These are phyloP conservation scores for Neogale vison DNA, from an alignment of 2,113 vertebrate genomes.

Conservation along the genomic window DNA sequence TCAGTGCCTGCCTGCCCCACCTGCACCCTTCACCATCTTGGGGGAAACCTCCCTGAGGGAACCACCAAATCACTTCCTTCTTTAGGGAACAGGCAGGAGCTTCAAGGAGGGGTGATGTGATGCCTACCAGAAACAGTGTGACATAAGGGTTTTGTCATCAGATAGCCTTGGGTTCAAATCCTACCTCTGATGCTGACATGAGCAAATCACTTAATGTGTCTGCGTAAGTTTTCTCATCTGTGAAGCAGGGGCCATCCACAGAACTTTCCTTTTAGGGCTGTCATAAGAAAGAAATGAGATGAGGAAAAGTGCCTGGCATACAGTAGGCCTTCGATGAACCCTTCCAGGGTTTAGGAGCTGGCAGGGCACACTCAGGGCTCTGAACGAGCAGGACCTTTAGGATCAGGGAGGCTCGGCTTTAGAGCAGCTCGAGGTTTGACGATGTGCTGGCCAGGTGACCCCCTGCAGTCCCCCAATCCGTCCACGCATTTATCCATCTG, in stretches of 20 bases:
- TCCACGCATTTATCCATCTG: not conserved
- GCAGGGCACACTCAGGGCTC: not conserved
- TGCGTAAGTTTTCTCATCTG: slow-evolving; percentile 44
- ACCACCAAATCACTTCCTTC: slow-evolving; percentile 61
- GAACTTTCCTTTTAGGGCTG: slow-evolving; percentile 3
- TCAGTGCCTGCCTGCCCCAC: slow-evolving; percentile 65
- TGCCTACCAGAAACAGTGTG: slow-evolving; percentile 42
- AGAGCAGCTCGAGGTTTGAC: not conserved
- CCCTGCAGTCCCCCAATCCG: not conserved
- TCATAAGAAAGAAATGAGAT: not conserved
- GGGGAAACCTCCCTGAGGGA: slow-evolving; percentile 39
- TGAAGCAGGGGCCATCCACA: not conserved
- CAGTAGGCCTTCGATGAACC: not conserved
- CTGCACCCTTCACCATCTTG: slow-evolving; percentile 57
- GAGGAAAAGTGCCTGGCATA: not conserved
- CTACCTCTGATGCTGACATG: slow-evolving; percentile 20
- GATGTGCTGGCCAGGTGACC: not conserved
- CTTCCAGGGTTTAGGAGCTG: not conserved
- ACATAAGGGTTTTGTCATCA: slow-evolving; percentile 66
- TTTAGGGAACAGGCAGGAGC: slow-evolving; percentile 33
- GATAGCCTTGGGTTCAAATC: slow-evolving; percentile 14
- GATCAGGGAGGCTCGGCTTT: not conserved
- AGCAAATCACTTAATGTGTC: slow-evolving; percentile 17
- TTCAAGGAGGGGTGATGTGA: slow-evolving; percentile 38
- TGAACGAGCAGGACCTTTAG: not conserved